phyloP scores from a whole-genome alignment of 2,797 vertebrate genomes.

The Threskiornis aethiopicus region DNA sequence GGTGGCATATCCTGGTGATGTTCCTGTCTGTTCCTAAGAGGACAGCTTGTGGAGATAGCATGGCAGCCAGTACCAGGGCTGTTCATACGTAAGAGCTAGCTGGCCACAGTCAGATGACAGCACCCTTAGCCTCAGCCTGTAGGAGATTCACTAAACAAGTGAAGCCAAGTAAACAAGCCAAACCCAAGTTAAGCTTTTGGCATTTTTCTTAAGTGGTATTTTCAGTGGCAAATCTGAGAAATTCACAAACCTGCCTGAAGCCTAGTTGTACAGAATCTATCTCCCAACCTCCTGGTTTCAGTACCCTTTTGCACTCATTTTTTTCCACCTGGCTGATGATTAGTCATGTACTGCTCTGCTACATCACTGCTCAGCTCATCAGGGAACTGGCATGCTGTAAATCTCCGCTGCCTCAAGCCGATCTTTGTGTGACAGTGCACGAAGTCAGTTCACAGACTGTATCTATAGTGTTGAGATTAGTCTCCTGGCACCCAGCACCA shows the following conservation, averaged over 20 bases:
- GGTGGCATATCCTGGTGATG: not conserved
- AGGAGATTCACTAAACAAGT: not conserved
- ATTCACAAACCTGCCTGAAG: not conserved
- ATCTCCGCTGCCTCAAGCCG: not conserved
- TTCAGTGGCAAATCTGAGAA: not conserved
- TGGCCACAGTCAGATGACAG: not conserved
- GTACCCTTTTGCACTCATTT: not conserved
- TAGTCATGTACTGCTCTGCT: not conserved
- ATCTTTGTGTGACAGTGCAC: not conserved
- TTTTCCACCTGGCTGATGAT: not conserved
- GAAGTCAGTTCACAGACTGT: not conserved
- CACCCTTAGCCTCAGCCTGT: not conserved
- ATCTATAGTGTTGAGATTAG: not conserved
- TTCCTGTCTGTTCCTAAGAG: not conserved
- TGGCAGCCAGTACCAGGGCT: not conserved
- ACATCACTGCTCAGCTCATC: not conserved
- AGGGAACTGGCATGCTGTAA: not conserved
- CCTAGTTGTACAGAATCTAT: not conserved
- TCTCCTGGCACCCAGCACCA: not conserved
- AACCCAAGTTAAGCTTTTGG: not conserved
- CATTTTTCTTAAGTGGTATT: not conserved
- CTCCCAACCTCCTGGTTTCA: not conserved
- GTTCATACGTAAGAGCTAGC: not conserved
- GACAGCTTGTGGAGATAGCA: fast-evolving
- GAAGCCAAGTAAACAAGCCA: not conserved